Evolutionary conservation across 2,888 invertebrate species (phyloP).

Genomic region (Campoplex nolae): DNA sequence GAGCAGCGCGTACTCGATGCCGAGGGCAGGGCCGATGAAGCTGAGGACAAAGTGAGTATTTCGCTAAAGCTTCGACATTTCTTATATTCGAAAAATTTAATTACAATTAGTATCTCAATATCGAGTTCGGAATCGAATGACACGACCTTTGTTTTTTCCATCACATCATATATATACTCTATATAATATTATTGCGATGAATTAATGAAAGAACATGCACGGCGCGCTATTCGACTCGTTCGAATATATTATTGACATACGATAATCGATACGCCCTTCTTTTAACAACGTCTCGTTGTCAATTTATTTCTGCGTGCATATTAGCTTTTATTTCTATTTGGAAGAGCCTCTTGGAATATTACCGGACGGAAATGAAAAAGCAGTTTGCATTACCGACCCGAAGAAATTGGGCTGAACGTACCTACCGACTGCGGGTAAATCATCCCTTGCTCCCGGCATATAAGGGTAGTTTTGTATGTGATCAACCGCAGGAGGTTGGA

Average conservation of each 20-base stretch:
- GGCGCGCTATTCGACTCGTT: no score
- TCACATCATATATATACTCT: no score
- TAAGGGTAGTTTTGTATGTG: conserved; percentile 29
- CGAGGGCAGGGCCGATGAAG: conserved; percentile 96
- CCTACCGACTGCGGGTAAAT: conserved; percentile 56
- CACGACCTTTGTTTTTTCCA: no score
- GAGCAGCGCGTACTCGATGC: conserved; percentile 97
- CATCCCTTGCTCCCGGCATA: not conserved
- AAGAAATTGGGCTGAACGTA: conserved; percentile 1
- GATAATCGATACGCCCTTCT: no score
- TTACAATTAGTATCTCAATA: no score
- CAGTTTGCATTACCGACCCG: conserved; percentile 46
- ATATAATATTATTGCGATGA: no score
- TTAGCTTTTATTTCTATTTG: not conserved
- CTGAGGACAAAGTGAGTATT: conserved; percentile 95
- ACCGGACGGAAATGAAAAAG: not conserved
- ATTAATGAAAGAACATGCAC: no score
- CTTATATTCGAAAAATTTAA: not conserved
- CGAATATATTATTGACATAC: no score
- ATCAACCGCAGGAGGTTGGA: conserved; percentile 18
- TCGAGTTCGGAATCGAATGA: no score
- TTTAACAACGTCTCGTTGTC: no score
- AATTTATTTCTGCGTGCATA: no score
- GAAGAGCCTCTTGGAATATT: not conserved
- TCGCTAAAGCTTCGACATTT: not conserved